Evolutionary conservation across 2,888 invertebrate species (phyloP), one percentile per base, ranked within the genome.

Genomic region (Corythucha ciliata): DNA sequence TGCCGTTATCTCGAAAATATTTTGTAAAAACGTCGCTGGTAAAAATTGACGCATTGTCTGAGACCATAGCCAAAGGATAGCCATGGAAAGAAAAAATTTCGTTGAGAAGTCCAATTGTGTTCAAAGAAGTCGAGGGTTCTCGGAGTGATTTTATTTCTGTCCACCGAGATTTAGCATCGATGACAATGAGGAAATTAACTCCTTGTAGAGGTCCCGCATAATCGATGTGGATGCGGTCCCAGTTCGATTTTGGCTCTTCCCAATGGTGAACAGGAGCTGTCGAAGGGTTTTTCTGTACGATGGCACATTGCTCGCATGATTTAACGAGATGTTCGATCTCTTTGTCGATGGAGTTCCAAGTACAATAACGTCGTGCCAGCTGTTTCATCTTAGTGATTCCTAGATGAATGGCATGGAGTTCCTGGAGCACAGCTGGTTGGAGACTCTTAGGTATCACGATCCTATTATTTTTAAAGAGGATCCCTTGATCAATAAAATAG

Each of bases 311-410:
- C 44, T 51, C 14, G 55, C 62, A 64, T 10, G 48, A 26, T 48
- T 53, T 48, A 6, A 61, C 59, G 10, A 62, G 25, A 12, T 39
- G 10, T 49, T 63, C 62, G 37, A 63, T 61, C 44, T 62, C 60
- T 21, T 44, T 40, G 47, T 64, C 62, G 4, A 62, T 54, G 21
- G 57, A 52, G 21, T 57, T 58, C 63, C 62, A 64, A 53, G 58
- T 61, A n/a, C 62, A 57, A 52, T 62, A 62, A 1, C 58, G 56
- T 10, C 63, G 48, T 21, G 62, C 62, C 7, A 63, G 33, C 20
- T 54, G 44, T 42, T 64, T 64, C 59, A 62, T 63, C 24, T 60
- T 61, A 6, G 58, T 54, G 6, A 63, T 58, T 1, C 64, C 63
- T 8, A 60, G 39, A 49, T 63, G 60, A 1, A 59, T 60, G 12